Evolutionary conservation across 2,797 vertebrate species (phyloP).

Genomic region (Coluber constrictor): DNA sequence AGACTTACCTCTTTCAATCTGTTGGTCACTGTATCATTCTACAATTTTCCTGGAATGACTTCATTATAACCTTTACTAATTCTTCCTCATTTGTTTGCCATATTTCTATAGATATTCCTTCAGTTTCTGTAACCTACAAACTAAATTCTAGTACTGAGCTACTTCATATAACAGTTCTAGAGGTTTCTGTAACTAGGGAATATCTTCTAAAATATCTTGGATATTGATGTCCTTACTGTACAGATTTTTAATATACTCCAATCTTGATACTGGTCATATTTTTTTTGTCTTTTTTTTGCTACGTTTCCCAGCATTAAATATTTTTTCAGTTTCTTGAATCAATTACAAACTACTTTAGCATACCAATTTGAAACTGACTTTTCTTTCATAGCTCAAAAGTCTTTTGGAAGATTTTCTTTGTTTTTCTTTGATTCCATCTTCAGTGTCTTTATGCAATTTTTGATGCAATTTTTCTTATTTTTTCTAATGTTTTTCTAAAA

Average conservation of each 20-base stretch:
- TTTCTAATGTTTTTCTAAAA: neutral
- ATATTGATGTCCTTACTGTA: neutral
- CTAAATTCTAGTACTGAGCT: neutral
- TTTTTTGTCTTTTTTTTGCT: neutral
- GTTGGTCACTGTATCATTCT: neutral
- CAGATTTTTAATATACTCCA: neutral
- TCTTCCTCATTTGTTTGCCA: neutral
- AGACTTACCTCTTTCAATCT: neutral
- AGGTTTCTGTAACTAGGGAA: neutral
- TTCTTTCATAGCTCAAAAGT: neutral
- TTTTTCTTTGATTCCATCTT: neutral
- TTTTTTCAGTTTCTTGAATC: neutral
- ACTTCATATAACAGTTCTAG: neutral
- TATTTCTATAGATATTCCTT: neutral
- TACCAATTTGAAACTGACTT: neutral
- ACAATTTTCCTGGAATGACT: neutral
- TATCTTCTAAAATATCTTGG: neutral
- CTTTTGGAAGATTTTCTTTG: neutral
- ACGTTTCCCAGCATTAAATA: neutral
- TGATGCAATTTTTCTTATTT: neutral
- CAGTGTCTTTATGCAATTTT: neutral
- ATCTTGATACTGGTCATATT: neutral
- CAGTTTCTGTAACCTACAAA: neutral
- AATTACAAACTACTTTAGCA: neutral
- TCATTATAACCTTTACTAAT: neutral